A percentile compares a stretch with the other conserved stretches of the same genome.
Conservation (phyloP, 92 coral and sea anemone species). For the Ricordea florida region DNA sequence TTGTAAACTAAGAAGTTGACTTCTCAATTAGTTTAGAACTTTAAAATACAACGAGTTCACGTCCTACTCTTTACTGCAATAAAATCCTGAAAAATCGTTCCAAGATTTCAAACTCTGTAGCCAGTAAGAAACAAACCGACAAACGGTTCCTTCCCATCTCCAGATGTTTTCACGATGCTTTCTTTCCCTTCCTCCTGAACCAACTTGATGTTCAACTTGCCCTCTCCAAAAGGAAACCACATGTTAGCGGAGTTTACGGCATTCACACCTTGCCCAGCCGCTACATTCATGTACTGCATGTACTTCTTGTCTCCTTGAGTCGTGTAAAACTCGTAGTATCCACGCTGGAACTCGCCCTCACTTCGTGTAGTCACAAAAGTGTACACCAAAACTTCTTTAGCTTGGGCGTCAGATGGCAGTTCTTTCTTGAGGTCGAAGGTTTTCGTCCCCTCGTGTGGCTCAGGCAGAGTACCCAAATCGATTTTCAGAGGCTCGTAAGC, state of each 20-base stretch:
- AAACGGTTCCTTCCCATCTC: constrained; percentile 34
- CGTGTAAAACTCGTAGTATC: constrained; percentile 41
- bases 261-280: constrained; percentile 20
- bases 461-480: constrained; percentile 31
- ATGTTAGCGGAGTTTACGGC: constrained; percentile 54
- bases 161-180: neutral
- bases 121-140: constrained; percentile 48
- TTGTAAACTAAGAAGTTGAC: too few relatives aligned
- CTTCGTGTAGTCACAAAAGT: constrained; percentile 43
- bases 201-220: constrained; percentile 19
- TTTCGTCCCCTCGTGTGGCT: neutral
- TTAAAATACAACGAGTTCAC: too few relatives aligned
- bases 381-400: constrained; percentile 44
- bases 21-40: too few relatives aligned
- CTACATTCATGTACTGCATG: constrained; percentile 51
- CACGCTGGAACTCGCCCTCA: constrained; percentile 50
- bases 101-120: neutral
- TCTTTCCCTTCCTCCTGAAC: constrained; percentile 6
- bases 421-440: neutral
- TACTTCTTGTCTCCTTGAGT: constrained; percentile 2
- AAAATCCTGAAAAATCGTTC: neutral
- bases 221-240: constrained; percentile 50
- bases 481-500: constrained; percentile 1
- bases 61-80: too few relatives aligned
- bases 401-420: constrained; percentile 19